These are phyloP conservation scores for Eupithecia pulchellata DNA, from an alignment of 2,888 invertebrate genomes.

Conservation along the genomic window DNA sequence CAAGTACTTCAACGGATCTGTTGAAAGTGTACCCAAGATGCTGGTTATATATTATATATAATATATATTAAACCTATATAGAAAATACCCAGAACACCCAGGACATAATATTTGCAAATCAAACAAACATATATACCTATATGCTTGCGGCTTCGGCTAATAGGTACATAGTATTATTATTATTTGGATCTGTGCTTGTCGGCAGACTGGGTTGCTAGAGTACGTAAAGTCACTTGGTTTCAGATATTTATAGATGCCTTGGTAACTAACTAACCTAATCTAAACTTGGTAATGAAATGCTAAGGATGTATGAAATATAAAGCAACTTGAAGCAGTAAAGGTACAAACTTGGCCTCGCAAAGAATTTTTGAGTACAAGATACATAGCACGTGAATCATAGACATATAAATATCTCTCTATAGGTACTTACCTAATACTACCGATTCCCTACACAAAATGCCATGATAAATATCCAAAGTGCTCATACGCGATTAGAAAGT, in stretches of 20 bases:
- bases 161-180: too few species aligned
- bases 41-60: too few species aligned
- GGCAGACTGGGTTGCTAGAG: too few species aligned
- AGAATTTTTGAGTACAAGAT: not conserved
- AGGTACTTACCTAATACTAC: not conserved
- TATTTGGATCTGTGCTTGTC: too few species aligned
- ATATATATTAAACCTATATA: too few species aligned
- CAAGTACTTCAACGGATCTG: too few species aligned
- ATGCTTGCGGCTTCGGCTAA: not conserved
- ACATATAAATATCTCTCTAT: not conserved
- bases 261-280: conserved; percentile 22
- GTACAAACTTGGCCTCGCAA: not conserved
- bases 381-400: not conserved
- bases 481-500: conserved; percentile 35
- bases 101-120: too few species aligned
- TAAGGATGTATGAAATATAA: conserved; percentile 24
- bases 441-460: not conserved
- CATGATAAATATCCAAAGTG: not conserved
- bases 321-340: conserved; percentile 5
- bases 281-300: conserved; percentile 27
- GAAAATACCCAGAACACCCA: too few species aligned
- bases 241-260: conserved; percentile 23
- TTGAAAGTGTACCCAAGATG: too few species aligned
- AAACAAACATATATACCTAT: too few species aligned
- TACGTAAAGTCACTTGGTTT: conserved; percentile 9